phyloP scores from a whole-genome alignment of 64 coral and sea anemone species.

The Cladopsammia gracilis region DNA sequence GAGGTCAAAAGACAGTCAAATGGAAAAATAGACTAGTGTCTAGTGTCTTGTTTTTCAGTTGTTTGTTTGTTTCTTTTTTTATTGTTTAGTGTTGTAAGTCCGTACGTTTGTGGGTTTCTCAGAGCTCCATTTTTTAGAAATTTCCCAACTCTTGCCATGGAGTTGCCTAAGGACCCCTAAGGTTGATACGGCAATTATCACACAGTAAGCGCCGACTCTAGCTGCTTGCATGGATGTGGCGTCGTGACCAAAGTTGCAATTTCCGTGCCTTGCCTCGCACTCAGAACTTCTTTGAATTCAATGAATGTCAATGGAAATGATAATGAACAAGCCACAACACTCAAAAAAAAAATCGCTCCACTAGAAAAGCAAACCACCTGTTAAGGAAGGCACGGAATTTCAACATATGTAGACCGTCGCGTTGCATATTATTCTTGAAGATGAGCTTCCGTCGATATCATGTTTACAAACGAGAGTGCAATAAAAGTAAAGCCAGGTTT shows the following conservation, averaged over 20 bases:
- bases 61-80: too few relatives aligned
- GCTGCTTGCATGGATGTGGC: background rate
- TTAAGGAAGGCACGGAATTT: background rate
- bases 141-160: background rate
- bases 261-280: background rate
- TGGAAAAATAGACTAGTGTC: too few relatives aligned
- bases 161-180: constrained; percentile 61
- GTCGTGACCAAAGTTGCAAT: constrained; percentile 11
- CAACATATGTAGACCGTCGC: background rate
- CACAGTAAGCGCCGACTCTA: constrained; percentile 27
- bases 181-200: constrained; percentile 48
- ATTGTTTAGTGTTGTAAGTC: too few relatives aligned
- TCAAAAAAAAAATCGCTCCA: background rate
- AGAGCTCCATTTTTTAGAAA: too few relatives aligned
- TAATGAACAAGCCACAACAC: background rate
- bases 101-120: too few relatives aligned
- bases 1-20: too few relatives aligned
- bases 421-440: background rate
- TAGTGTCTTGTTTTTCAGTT: too few relatives aligned
- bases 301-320: background rate
- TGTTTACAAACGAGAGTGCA: too few relatives aligned
- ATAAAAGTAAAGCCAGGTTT: too few relatives aligned
- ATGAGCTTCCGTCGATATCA: too few relatives aligned
- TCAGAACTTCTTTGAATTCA: background rate
- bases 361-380: background rate